Conservation (phyloP, 2,113 vertebrate species). For the Albula goreensis region DNA sequence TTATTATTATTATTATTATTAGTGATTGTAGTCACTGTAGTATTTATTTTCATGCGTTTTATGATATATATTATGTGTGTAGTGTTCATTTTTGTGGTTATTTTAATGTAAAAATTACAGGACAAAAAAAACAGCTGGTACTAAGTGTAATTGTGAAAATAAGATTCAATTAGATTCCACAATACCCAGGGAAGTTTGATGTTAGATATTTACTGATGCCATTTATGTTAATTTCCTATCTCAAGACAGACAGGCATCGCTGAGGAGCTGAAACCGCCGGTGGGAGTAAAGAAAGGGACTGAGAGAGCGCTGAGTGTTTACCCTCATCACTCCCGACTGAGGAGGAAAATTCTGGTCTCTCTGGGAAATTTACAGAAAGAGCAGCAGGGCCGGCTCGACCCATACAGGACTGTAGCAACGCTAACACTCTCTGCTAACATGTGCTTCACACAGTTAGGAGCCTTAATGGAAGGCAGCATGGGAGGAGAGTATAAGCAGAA, state of each 20-base stretch:
- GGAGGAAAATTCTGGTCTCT: constrained; percentile 49
- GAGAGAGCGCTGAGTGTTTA: constrained; percentile 37
- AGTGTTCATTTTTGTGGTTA: no score
- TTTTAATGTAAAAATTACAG: no score
- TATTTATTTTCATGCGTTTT: neutral
- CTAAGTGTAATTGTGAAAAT: no score
- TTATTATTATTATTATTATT: neutral
- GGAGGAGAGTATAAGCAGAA: constrained; percentile 50
- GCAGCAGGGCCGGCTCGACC: constrained; percentile 56
- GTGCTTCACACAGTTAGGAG: constrained; percentile 36
- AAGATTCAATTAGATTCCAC: no score
- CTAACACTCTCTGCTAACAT: constrained; percentile 55
- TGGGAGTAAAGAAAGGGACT: neutral
- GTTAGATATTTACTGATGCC: no score
- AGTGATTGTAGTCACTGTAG: neutral
- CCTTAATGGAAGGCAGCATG: constrained; percentile 63
- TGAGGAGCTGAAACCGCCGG: no score
- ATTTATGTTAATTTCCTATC: no score
- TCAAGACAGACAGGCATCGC: no score
- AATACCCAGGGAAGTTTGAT: no score
- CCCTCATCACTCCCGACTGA: constrained; percentile 33
- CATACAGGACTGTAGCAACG: constrained; percentile 51
- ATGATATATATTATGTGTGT: neutral
- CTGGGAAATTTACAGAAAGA: constrained; percentile 48
- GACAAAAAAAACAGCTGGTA: no score